Base-by-base conservation (phyloP, 2,888 invertebrate species). In the Ormyrus thymus region DNA sequence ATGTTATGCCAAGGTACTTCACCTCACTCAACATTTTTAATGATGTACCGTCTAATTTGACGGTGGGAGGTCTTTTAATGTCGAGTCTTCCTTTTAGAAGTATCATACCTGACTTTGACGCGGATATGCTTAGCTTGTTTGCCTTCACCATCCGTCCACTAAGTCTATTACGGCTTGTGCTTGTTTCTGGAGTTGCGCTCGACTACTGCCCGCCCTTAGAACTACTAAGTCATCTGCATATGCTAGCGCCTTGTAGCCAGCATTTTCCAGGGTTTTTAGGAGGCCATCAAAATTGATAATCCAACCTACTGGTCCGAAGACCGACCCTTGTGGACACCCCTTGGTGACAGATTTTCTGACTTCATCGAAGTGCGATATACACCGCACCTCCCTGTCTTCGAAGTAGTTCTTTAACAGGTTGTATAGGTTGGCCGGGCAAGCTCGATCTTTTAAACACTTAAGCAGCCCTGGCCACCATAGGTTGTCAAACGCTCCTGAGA, bases 401-500 rank as follows among this genome's bases (percentile, higher is more conserved):
- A 83, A 65, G 45, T 80, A 81, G 61, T 61, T 75, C 0, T 8
- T 1, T 8, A 81, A 56, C 0, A 83, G 13, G 2, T 43, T 50
- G 50, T 59, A 82, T 0, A 82, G 15, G 56, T 83, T 81, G 11
- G 0, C n/a, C 0, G 82, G 81, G 43, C 81, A 84, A 1, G 74
- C 78, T 8, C 82, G 48, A 0, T 62, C 6, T 6, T 45, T 11
- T 0, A 73, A 15, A 0, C 48, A 10, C 11, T 46, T 29, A 61
- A 81, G 13, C 5, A 83, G 66, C 0, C 62, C 50, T 0, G 81
- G 82, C 81, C 82, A 83, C 75, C 79, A 81, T 0, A 82, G 75
- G 10, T 82, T 81, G 55, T 83, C 81, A 15, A 82, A 83, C 0
- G 81, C 82, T 0, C 81, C 82, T 6, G 72, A 61, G 6, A 82